These are phyloP conservation scores for Pachyramphus minor DNA, from an alignment of 2,113 vertebrate genomes.

Conservation along the genomic window DNA sequence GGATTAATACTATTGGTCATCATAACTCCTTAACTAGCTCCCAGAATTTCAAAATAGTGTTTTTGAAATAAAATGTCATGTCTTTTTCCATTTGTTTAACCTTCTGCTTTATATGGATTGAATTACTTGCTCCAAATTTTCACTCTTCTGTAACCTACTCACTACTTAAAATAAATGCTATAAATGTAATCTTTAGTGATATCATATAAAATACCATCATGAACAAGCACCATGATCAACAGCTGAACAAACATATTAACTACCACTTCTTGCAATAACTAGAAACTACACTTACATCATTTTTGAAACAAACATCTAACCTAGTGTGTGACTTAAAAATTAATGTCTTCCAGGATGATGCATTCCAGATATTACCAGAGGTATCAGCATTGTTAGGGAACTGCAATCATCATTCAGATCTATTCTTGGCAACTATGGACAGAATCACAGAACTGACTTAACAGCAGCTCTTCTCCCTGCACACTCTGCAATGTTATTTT, in stretches of 20 bases:
- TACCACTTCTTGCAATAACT: background rate
- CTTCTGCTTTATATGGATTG: background rate
- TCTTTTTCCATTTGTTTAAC: background rate
- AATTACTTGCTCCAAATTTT: background rate
- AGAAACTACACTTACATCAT: background rate
- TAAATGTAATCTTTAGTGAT: background rate
- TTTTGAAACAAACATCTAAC: background rate
- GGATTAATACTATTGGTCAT: background rate
- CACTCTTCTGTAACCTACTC: background rate
- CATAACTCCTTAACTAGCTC: background rate
- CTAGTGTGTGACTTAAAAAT: background rate
- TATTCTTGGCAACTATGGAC: rapidly evolving
- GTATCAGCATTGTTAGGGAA: background rate
- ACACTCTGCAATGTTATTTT: background rate
- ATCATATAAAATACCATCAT: background rate
- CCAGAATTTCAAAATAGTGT: background rate
- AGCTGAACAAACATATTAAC: background rate
- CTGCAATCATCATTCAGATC: background rate
- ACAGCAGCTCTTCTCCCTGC: background rate
- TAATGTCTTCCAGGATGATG: background rate
- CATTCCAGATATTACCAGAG: background rate
- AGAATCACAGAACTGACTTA: background rate
- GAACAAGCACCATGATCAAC: background rate
- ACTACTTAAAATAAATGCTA: background rate
- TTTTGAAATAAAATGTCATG: background rate